phyloP scores from a whole-genome alignment of 2,888 invertebrate species.

The Empis livida region DNA sequence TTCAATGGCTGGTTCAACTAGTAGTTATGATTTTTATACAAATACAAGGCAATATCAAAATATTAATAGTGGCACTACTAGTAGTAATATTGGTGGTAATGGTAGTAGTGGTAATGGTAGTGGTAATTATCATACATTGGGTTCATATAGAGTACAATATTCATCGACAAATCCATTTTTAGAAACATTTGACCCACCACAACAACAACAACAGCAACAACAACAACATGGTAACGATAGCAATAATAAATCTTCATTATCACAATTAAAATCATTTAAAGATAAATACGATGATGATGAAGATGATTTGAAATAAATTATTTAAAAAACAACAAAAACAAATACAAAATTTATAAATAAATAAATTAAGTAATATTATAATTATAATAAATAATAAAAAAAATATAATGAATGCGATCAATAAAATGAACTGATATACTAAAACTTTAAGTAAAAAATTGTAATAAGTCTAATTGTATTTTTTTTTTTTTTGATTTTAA shows the following conservation, averaged over 20 bases:
- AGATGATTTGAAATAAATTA: conserved; percentile 34
- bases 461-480: no score
- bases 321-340: neutral
- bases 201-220: conserved; percentile 9
- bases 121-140: conserved; percentile 33
- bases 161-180: conserved; percentile 37
- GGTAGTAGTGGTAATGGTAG: conserved; percentile 13
- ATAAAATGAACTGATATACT: no score
- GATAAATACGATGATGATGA: conserved; percentile 33
- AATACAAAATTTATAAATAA: neutral
- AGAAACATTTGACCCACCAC: conserved; percentile 32
- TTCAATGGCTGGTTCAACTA: conserved; percentile 32
- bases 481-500: no score
- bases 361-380: neutral
- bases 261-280: conserved; percentile 2
- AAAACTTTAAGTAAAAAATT: no score
- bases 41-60: conserved; percentile 13
- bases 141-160: conserved; percentile 36
- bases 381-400: neutral
- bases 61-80: conserved; percentile 8
- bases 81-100: conserved; percentile 1
- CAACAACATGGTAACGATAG: conserved; percentile 10
- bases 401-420: no score
- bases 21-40: conserved; percentile 33
- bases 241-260: conserved; percentile 2